Conservation (phyloP, 2,797 vertebrate species). For the Odontamblyopus rebecca region DNA sequence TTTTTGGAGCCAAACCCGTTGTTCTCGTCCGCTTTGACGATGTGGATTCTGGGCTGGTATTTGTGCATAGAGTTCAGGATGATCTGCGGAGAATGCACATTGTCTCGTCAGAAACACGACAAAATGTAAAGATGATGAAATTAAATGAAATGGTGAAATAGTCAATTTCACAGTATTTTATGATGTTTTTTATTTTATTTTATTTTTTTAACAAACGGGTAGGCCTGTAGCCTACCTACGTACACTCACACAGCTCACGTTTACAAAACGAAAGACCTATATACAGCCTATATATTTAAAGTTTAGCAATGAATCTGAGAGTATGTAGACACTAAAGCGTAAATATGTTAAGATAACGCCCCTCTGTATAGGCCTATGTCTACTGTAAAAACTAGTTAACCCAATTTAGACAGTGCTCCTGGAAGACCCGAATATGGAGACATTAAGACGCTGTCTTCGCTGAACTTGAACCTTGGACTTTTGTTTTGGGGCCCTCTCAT, state of each 20-base stretch:
- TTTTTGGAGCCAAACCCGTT: conserved; percentile 98
- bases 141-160: not conserved
- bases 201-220: no score
- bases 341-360: no score
- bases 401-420: conserved; percentile 22
- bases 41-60: conserved; percentile 96
- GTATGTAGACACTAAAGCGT: conserved; percentile 10
- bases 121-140: not conserved
- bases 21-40: conserved; percentile 97
- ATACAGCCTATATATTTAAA: not conserved
- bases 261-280: not conserved
- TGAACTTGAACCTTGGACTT: conserved; percentile 68
- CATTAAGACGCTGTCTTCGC: conserved; percentile 73
- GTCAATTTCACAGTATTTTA: not conserved
- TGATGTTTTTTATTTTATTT: not conserved
- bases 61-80: conserved; percentile 99
- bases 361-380: no score
- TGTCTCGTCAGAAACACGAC: not conserved
- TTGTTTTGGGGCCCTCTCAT: conserved; percentile 70
- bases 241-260: not conserved
- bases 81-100: conserved; percentile 76
- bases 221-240: no score
- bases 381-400: conserved; percentile 23
- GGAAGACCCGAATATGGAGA: conserved; percentile 70
- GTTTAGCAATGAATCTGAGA: no score